Evolutionary conservation across 2,888 invertebrate genomes (phyloP), one percentile per base, ranked within the genome.

Genomic region (Erebia aethiops): DNA sequence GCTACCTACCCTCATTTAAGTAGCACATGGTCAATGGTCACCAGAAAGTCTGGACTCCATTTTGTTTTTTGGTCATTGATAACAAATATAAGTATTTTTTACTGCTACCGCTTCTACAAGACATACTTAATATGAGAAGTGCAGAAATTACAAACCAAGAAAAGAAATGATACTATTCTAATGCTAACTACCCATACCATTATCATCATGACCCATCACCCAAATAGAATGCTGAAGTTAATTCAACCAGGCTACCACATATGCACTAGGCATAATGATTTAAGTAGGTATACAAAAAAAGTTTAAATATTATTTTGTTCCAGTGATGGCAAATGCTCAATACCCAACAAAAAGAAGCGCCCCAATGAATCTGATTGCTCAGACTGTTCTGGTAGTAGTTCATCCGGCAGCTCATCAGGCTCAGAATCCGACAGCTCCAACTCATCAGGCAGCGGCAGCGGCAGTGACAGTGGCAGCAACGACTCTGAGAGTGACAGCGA

Each of bases 261-360:
- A 1, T 5, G 35, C 35, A 35, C 35, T 35, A 35, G 35, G 35
- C 35, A 35, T 35, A 35, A 35, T 35, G 35, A 35, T 35, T 7
- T 35, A 46, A 43, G 2, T 35, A 46, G 11, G 2, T 46, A 9
- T 9, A 16, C 52, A 16, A n/a, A 2, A 8, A 43, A 58, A 21
- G 67, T 14, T 11, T 70, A 3, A 52, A 11, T 56, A 10, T 62
- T 71, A 58, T 67, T 60, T 71, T 74, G 57, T 79, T 77, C 26
- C 78, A 91, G 91, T 80, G 86, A 85, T 74, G 88, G 88, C 8
- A 84, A 83, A 74, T 90, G 90, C 84, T 88, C 89, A 79, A 80
- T 90, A 70, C 87, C 91, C 1, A 85, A 81, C 72, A 91, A 91
- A 83, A 91, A 91, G 84, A 91, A 88, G 79, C 85, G 87, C 52